Base-by-base conservation (phyloP, 2,797 vertebrate species). In the Trachops cirrhosus region DNA sequence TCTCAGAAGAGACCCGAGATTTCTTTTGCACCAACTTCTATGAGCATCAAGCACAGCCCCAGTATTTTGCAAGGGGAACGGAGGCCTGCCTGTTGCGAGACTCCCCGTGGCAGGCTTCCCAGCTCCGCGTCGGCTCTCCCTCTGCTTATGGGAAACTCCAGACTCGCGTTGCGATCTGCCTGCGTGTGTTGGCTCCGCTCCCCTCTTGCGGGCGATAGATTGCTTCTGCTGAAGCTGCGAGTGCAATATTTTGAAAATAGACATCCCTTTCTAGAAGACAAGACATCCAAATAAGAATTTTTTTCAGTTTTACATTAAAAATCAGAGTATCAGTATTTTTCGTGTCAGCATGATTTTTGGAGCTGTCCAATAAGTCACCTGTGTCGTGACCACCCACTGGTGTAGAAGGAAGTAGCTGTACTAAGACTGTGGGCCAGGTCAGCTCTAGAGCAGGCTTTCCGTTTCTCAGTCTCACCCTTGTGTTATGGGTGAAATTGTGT, bases 161-260 rank as follows among this genome's bases (percentile, higher is more conserved):
- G 97, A 87, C 97, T 97, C 87, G 87, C 97, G 97, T 97, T 98
- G 98, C 97, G 98, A 97, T 95, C 97, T 93, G 29, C 89, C 95
- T 70, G 96, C 97, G 94, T 97, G 97, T 97, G 97, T 93, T 98
- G 97, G 97, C 97, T 96, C 97, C 57, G 97, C 96, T 96, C 96
- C 95, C 92, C 97, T 97, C 97, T 97, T 94, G 96, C 96, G 89
- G 97, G 97, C 87, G 62, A 98, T 98, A 98, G 97, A 98, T 98
- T 95, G 95, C 97, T 98, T 95, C 74, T 96, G 95, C 97, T 59
- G 91, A 97, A 97, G 97, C 97, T 98, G 98, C 97, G 98, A 98
- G 98, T 97, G 97, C 97, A 98, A 98, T 97, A 95, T 97, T 97
- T 97, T 97, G 95, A 97, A 97, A 97, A 97, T 95, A 97, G 97